A percentile compares a stretch with the other conserved stretches of the same genome.
phyloP scores from a whole-genome alignment of 2,797 vertebrate genomes.

The Muscicapa comitata region DNA sequence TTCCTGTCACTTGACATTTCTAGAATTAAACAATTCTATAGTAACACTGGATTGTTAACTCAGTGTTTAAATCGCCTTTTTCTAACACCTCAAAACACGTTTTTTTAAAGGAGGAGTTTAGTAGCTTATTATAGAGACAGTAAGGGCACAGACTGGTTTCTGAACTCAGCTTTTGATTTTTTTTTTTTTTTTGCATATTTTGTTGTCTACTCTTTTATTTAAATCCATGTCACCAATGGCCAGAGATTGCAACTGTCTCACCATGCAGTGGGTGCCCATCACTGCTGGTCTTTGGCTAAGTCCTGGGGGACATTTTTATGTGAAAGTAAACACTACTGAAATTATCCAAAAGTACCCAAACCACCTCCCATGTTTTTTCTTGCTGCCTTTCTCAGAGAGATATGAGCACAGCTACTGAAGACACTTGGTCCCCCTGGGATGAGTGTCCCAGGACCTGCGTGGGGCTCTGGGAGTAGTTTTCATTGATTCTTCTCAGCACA shows the following conservation, averaged over 20 bases:
- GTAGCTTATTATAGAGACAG: background rate
- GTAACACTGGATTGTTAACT: background rate
- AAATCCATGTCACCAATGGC: background rate
- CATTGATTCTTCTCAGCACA: background rate
- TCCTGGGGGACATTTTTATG: background rate
- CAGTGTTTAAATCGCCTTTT: background rate
- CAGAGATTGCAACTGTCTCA: background rate
- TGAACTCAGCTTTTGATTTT: background rate
- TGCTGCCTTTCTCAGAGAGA: background rate
- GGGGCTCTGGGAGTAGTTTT: background rate
- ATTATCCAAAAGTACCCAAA: background rate
- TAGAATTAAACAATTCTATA: background rate
- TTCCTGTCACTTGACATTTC: background rate
- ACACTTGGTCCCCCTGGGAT: background rate
- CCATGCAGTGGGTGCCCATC: background rate
- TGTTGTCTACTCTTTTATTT: background rate
- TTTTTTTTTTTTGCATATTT: background rate
- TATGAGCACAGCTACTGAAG: background rate
- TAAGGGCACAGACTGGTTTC: background rate
- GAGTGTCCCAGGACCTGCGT: rapidly evolving
- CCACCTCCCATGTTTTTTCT: background rate
- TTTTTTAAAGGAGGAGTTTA: background rate
- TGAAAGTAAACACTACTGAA: background rate
- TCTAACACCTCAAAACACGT: background rate
- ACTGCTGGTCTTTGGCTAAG: background rate